Evolutionary conservation across 2,797 vertebrate genomes (phyloP), one percentile per base, ranked within the genome.

Genomic region (Syngnathus acus): DNA sequence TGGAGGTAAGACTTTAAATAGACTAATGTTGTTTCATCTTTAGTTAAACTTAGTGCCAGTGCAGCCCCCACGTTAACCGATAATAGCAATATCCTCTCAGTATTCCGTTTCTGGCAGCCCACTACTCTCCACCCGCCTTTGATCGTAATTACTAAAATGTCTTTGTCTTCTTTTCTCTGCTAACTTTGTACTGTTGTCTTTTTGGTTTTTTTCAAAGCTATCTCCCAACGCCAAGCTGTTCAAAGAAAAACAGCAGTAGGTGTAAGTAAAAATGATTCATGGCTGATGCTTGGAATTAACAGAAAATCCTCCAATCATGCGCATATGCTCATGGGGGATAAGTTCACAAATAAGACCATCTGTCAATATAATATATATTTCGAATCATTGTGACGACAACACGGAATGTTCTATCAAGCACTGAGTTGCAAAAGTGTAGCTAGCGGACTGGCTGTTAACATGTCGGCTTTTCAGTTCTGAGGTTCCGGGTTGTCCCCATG

Each of bases 31-130:
- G 32, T 57, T 45, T 23, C 40, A 43, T 42, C n/a, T 55, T 55
- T 13, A 43, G 40, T 21, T 43, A 62, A 62, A 62, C 4, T 8
- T 62, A 45, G 42, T 62, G 7, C 19, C 60, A 1, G 40, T 13
- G 9, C 40, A 8, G 40, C 60, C 42, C n/a, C 42, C 40, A 23
- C 21, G 26, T 26, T 8, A 45, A 45, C 9, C 26, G 5, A 45
- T 45, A 62, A 62, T 62, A 62, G 21, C 39, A 45, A 62, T 62
- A 45, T 45, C 40, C 21, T 45, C 60, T 43, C 39, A 62, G n/a
- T 62, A 62, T 62, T 61, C 38, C 5, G 17, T n/a, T 21, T 13
- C 54, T 32, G 55, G 6, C 26, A 37, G 55, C 21, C 11, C n/a
- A 42, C 40, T 42, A 11, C 37, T 13, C 11, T 43, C 39, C 11